Evolutionary conservation across 2,888 invertebrate genomes (phyloP), one percentile per base, ranked within the genome.

Genomic region (Diadromus collaris): DNA sequence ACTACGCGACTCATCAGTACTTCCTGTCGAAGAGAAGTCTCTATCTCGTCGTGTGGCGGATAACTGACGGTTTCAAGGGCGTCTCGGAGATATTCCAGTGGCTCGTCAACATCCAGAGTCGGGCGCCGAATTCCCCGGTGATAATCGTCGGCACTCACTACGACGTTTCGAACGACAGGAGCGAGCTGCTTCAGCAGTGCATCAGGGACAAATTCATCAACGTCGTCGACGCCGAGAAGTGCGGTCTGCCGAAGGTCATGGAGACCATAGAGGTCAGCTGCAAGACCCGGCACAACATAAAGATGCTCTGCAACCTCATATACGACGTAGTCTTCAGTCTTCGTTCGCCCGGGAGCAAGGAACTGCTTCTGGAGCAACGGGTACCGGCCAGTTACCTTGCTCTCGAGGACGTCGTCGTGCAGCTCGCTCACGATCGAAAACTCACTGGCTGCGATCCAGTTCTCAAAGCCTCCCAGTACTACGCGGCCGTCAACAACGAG

Each of bases 1-100:
- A 99, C 90, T 99, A 99, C 90, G 97, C 99, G 0, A 99, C 99
- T 0, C 99, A 99, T 92, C 99, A 99, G 90, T 99, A 99, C 91
- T 99, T 99, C 91, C 92, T 99, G 60, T 98, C 99, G 0, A 97
- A 98, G 78, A 93, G 99, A 16, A 98, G 98, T 82, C 92, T 99
- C 44, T 99, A 99, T 90, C 92, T 99, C 70, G 99, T 99, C 1
- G 94, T 99, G 4, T 99, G 99, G 99, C 94, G 95, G 85, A 96
- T 98, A 69, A 95, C 95, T 0, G 98, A 99, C 86, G 99, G 99
- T 0, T 90, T 88, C 94, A 97, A 87, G 83, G 99, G 98, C 0
- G 94, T 99, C 16, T 95, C 96, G 19, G 97, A 96, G 84, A 97
- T 99, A 32, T 93, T 97, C 54, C 96, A 97, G 86, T 99, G 99